phyloP scores from a whole-genome alignment of 1,140 invertebrate species.

The Gerris buenoi region DNA sequence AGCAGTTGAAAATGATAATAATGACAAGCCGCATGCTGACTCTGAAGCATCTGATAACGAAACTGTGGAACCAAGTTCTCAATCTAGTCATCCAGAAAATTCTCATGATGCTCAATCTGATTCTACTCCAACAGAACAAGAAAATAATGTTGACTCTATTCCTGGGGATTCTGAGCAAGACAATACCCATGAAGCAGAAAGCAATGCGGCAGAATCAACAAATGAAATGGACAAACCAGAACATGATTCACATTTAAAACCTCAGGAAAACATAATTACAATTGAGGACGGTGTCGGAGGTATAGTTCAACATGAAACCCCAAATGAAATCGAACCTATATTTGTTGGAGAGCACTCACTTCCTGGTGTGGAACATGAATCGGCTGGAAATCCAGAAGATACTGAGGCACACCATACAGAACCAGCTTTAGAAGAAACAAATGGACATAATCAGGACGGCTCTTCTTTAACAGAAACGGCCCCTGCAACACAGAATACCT shows the following conservation, averaged over 20 bases:
- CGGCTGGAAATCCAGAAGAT: too few relatives aligned
- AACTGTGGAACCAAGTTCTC: conserved; percentile 8
- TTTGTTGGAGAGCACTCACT: background rate
- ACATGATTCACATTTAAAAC: too few relatives aligned
- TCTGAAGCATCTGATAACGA: conserved; percentile 14
- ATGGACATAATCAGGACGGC: too few relatives aligned
- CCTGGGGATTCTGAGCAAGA: background rate
- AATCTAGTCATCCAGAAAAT: conserved; percentile 4
- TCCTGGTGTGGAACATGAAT: too few relatives aligned
- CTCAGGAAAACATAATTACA: background rate
- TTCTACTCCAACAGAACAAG: background rate
- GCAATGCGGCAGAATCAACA: background rate
- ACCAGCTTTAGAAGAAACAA: too few relatives aligned
- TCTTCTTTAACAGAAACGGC: too few relatives aligned
- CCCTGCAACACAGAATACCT: too few relatives aligned
- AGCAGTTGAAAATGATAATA: background rate
- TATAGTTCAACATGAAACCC: background rate
- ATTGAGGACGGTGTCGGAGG: background rate
- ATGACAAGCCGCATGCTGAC: too few relatives aligned
- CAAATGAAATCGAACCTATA: background rate
- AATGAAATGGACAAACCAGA: background rate
- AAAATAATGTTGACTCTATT: background rate
- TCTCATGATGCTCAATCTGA: background rate
- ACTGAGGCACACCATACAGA: too few relatives aligned
- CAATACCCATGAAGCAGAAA: background rate